phyloP scores from a whole-genome alignment of 53 echinoderm and acorn worm genomes.

The Temnopleurus reevesii region DNA sequence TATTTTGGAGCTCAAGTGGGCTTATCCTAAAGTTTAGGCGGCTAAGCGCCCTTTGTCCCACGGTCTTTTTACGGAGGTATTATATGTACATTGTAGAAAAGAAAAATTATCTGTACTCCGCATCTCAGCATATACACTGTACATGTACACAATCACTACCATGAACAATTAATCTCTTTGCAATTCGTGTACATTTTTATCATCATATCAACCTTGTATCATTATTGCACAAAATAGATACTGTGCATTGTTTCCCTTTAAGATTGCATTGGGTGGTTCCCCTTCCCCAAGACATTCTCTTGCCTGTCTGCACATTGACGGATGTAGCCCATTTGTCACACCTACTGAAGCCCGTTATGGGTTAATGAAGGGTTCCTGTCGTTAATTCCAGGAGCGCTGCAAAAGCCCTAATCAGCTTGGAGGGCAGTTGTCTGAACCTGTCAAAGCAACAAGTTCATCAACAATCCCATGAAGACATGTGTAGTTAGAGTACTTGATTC shows the following conservation, averaged over 20 bases:
- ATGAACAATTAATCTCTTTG: not conserved
- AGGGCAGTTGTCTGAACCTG: not conserved
- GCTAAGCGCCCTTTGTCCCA: no score
- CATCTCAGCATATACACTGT: no score
- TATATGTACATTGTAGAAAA: no score
- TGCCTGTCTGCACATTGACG: not conserved
- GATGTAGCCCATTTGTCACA: slow-evolving; percentile 37
- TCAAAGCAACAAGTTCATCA: no score
- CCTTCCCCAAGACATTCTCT: not conserved
- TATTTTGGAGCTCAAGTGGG: no score
- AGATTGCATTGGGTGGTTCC: not conserved
- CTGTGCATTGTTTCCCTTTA: not conserved
- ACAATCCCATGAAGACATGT: no score
- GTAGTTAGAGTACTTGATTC: no score
- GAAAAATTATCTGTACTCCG: no score
- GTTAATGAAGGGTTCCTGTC: slow-evolving; percentile 37
- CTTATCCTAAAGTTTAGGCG: no score
- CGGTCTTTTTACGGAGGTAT: no score
- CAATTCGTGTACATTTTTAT: not conserved
- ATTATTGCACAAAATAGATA: no score
- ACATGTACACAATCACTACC: not conserved
- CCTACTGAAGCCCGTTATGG: slow-evolving; percentile 30
- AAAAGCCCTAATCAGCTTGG: slow-evolving; percentile 5
- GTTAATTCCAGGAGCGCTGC: not conserved
- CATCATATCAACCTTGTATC: no score